These are phyloP conservation scores for Aporophyla lueneburgensis DNA, from an alignment of 2,888 invertebrate species.

Conservation along the genomic window DNA sequence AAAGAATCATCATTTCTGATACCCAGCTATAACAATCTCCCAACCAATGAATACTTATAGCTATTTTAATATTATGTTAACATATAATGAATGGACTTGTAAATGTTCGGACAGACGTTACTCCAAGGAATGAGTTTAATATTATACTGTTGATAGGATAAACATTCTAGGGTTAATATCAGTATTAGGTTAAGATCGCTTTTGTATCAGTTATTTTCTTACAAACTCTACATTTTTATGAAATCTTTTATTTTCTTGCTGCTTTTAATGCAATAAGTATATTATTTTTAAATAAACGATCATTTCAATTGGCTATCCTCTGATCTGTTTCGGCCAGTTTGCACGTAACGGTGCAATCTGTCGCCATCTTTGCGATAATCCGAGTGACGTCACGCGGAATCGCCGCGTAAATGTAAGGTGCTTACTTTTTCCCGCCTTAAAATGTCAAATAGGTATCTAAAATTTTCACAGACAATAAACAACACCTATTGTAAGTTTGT, in stretches of 20 bases:
- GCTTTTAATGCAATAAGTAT: constrained; percentile 38
- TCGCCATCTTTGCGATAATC: too few relatives aligned
- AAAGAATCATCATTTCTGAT: background rate
- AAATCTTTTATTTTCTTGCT: constrained; percentile 47
- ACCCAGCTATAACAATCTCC: constrained; percentile 39
- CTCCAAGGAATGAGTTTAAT: constrained; percentile 60
- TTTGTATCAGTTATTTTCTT: constrained; percentile 59
- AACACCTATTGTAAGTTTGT: constrained; percentile 31
- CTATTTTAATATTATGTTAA: constrained; percentile 58
- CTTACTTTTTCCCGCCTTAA: constrained; percentile 36
- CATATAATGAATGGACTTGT: constrained; percentile 49
- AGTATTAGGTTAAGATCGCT: constrained; percentile 67
- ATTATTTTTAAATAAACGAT: constrained; percentile 6
- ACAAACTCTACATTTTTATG: constrained; percentile 34
- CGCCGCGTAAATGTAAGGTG: constrained; percentile 2
- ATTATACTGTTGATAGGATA: constrained; percentile 63
- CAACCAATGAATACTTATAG: constrained; percentile 34
- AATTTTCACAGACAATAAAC: constrained; percentile 59
- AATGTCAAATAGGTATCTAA: constrained; percentile 45
- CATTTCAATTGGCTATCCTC: background rate
- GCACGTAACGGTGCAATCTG: too few relatives aligned
- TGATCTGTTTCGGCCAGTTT: too few relatives aligned
- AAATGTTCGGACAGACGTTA: constrained; percentile 61
- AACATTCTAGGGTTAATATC: constrained; percentile 61
- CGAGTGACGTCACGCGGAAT: too few relatives aligned